Evolutionary conservation across 2,113 vertebrate genomes (phyloP), one percentile per base, ranked within the genome.

Genomic region (Nibea coibor): DNA sequence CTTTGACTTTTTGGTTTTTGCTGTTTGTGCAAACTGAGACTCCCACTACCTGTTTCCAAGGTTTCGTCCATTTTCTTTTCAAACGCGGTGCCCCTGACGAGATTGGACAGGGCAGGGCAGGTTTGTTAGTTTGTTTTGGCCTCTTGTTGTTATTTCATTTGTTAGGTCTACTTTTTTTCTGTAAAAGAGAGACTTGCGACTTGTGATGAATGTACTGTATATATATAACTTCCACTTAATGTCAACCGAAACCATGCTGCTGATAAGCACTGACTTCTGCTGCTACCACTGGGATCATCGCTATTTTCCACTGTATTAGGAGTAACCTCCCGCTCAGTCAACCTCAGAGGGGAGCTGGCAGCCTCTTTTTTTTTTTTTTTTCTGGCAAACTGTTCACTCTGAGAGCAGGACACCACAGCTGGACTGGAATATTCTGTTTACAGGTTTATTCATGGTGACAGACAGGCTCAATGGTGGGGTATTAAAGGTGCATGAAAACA

Each of bases 401-500:
- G 43, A 70, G 57, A 57, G 64, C 79, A 66, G 78, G 82, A 74
- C 62, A 84, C 75, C 85, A 65, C 84, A 85, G 81, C 68, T 80
- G 80, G 65, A 64, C 87, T 83, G 83, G 81, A 82, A 81, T 84
- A 84, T 86, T 89, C 72, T 85, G 72, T 89, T 89, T 87, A 85
- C 87, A 85, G 80, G 86, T 92, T 87, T 88, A 88, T 88, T 86
- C 72, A 45, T 63, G 66, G 71, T 88, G 84, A 90, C 82, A 86
- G 81, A 58, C 48, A 12, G 63, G 54, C 75, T 79, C 68, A 47
- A 8, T 64, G 28, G 69, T 31, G 43, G 11, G 58, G 70, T 78
- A 79, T 84, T 72, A 66, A 91, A 87, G 84, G 82, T 85, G 68
- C 66, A 79, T 8, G 4, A 67, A 75, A 81, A 66, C 64, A 61